Percentiles rank a stretch among this genome's conserved stretches.
These are phyloP conservation scores for Lepidocolaptes lacrymiger DNA, from an alignment of 2,797 vertebrate species.

Conservation along the genomic window DNA sequence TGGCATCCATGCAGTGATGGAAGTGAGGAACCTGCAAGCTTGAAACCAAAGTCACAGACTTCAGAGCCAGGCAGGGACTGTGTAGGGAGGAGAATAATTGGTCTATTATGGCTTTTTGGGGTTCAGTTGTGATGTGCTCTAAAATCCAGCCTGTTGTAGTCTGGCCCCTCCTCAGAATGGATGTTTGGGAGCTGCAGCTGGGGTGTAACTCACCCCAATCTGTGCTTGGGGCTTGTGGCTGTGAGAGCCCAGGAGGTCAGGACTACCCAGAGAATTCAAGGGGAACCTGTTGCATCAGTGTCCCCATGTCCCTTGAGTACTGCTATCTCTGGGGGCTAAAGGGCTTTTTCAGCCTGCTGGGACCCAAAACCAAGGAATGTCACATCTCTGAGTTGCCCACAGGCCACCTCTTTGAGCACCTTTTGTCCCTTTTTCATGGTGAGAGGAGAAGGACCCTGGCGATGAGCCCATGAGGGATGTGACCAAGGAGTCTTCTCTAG, in stretches of 20 bases:
- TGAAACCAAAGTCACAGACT: neutral
- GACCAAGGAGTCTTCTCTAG: neutral
- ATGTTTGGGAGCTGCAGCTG: neutral
- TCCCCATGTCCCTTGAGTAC: neutral
- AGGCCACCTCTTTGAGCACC: neutral
- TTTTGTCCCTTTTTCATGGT: neutral
- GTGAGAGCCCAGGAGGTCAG: neutral
- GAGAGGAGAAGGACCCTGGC: neutral
- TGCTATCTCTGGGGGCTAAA: neutral
- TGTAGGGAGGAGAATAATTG: rapidly evolving
- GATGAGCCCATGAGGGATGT: neutral
- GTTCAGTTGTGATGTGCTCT: neutral
- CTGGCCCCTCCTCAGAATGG: rapidly evolving
- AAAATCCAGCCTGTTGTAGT: neutral
- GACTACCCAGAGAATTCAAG: neutral
- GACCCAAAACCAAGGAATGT: neutral
- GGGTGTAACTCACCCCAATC: neutral
- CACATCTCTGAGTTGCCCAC: neutral
- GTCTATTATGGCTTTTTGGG: rapidly evolving
- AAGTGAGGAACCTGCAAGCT: neutral
- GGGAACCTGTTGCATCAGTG: neutral
- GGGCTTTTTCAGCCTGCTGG: neutral
- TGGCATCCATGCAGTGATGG: neutral
- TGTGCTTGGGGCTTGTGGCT: neutral
- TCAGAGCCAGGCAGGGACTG: neutral